Evolutionary conservation across 2,888 invertebrate species (phyloP), one percentile per base, ranked within the genome.

Genomic region (Drosophila koepferae): DNA sequence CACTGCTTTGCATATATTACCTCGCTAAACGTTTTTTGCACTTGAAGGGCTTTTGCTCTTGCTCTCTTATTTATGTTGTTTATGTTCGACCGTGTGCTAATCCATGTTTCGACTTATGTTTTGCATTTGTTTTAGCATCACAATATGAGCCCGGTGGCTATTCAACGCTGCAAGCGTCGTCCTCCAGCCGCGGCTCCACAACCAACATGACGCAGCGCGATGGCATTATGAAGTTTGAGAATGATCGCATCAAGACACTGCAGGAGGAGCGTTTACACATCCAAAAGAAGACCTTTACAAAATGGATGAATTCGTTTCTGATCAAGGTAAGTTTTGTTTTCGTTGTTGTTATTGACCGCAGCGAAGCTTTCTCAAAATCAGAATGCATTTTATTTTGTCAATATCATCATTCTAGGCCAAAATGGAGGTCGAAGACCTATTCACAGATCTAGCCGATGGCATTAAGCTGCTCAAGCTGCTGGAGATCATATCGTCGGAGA

Each of bases 261-360:
- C 99, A 99, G 93, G 98, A 99, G 94, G 99, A 99, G 94, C 96
- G 99, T 68, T 94, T 99, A 80, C 97, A 98, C 94, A 99, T 99
- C 86, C 99, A 99, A 94, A 99, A 99, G 95, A 99, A 99, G 94
- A 99, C 99, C 38, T 99, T 99, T 94, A 99, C 99, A 89, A 99
- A 99, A 98, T 99, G 99, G 99, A 97, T 99, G 96, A 99, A 99
- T 94, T 98, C 98, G 23, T 98, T 98, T 94, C 94, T 99, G 90
- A 96, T 97, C 92, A 98, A 98, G 96, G 98, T 98, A 91, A 83
- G 80, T 73, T 73, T 14, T 5, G 9, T 28, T 28, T 5, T 28
- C 20, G 23, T 28, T 5, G 3, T 28, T 6, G 9, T 3, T 28
- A n/a, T 10, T 34, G 28, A 40, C 3, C 40, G 7, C 14, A 43